phyloP scores from a whole-genome alignment of 2,113 vertebrate genomes.

The Phylloscopus trochilus region DNA sequence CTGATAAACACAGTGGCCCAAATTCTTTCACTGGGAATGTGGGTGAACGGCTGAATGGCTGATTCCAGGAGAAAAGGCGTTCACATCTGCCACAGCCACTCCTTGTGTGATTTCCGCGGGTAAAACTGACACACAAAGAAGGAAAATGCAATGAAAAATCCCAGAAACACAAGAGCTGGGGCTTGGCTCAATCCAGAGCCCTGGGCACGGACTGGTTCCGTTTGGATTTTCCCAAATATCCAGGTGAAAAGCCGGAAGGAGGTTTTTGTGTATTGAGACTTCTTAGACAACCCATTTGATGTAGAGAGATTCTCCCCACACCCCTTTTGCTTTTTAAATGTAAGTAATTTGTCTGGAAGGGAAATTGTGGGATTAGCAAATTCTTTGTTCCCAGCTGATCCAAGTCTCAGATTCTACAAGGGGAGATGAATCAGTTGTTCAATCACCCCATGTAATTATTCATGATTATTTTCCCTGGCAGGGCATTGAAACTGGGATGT shows the following conservation, averaged over 20 bases:
- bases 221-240: neutral
- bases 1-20: neutral
- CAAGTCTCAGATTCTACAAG: neutral
- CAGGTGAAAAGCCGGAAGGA: neutral
- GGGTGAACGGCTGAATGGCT: neutral
- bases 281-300: neutral
- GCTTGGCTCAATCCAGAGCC: neutral
- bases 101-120: neutral
- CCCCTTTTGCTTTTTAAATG: neutral
- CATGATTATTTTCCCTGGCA: neutral
- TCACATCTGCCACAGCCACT: neutral
- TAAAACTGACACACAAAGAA: neutral
- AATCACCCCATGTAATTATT: neutral
- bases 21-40: neutral
- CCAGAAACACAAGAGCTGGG: neutral
- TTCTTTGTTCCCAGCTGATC: conserved; percentile 2
- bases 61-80: neutral
- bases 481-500: neutral
- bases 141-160: neutral
- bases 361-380: neutral
- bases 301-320: neutral
- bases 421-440: neutral
- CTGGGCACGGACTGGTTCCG: accelerated
- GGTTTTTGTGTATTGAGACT: neutral
- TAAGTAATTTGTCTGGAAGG: neutral